phyloP scores from a whole-genome alignment of 1,140 invertebrate genomes.

The Musca domestica region DNA sequence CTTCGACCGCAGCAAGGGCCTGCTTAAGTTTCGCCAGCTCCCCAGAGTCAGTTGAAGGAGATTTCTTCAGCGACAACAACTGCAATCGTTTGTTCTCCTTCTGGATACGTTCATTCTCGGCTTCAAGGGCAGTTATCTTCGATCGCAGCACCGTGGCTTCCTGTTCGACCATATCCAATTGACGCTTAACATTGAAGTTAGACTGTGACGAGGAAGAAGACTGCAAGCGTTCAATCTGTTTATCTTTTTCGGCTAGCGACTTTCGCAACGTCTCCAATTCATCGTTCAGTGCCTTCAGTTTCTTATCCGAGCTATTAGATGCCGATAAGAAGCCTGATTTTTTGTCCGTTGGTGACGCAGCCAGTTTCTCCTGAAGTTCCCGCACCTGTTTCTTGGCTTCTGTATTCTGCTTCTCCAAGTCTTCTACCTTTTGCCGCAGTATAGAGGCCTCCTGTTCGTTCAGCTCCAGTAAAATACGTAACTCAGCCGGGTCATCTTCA shows the following conservation, averaged over 20 bases:
- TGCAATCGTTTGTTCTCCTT: constrained; percentile 70
- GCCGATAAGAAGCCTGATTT: constrained; percentile 35
- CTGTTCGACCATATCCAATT: constrained; percentile 72
- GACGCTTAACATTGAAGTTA: constrained; percentile 61
- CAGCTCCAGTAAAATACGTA: constrained; percentile 80
- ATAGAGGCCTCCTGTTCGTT: constrained; percentile 84
- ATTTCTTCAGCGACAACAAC: constrained; percentile 39
- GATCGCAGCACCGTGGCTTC: constrained; percentile 66
- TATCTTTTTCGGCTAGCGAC: constrained; percentile 79
- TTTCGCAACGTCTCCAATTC: constrained; percentile 71
- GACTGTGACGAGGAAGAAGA: constrained; percentile 66
- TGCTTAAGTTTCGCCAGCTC: constrained; percentile 45
- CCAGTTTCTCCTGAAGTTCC: constrained; percentile 71
- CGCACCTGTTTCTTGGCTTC: constrained; percentile 72
- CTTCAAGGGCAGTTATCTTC: constrained; percentile 66
- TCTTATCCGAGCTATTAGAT: constrained; percentile 62
- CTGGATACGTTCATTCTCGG: constrained; percentile 71
- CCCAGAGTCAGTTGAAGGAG: constrained; percentile 30
- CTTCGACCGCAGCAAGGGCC: constrained; percentile 33
- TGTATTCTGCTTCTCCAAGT: constrained; percentile 78
- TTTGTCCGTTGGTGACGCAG: constrained; percentile 37
- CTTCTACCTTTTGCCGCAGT: constrained; percentile 77
- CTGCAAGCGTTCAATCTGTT: constrained; percentile 73
- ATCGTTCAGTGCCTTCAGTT: constrained; percentile 68
- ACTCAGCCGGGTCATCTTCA: constrained; percentile 73